Evolutionary conservation across 2,888 invertebrate genomes (phyloP).

Genomic region (Luffia ferchaultella): DNA sequence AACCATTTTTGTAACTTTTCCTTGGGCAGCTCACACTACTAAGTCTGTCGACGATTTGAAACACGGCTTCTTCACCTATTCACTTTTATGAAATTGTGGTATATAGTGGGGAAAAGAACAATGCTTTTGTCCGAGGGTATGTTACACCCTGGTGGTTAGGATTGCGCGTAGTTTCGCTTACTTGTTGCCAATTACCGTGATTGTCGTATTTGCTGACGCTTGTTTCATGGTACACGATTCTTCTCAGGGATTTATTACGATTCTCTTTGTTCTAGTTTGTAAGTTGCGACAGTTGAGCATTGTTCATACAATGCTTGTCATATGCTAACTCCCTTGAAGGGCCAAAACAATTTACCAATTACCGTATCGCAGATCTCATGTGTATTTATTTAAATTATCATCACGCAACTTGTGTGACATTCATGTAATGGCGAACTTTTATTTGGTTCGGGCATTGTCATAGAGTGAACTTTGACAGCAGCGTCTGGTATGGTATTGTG

Average conservation of each 20-base stretch:
- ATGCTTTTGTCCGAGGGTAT: constrained; percentile 40
- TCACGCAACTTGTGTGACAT: too few species aligned
- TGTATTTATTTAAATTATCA: neutral
- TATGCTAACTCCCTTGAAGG: neutral
- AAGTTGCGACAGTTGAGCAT: neutral
- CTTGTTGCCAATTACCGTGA: constrained; percentile 41
- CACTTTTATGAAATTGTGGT: constrained; percentile 44
- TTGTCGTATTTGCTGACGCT: constrained; percentile 39
- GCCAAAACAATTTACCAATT: neutral
- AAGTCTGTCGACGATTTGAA: constrained; percentile 23
- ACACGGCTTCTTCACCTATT: constrained; percentile 22
- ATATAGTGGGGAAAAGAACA: constrained; percentile 42
- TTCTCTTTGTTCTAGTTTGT: neutral
- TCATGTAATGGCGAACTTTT: too few species aligned
- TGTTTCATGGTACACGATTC: constrained; percentile 38
- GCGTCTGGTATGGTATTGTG: too few species aligned
- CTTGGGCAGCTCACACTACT: constrained; percentile 9
- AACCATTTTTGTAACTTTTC: neutral
- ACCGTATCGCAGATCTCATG: neutral
- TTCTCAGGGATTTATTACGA: neutral
- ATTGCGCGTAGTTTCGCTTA: constrained; percentile 53
- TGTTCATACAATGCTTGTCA: neutral
- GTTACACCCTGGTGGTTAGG: constrained; percentile 45
- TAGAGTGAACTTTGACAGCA: too few species aligned
- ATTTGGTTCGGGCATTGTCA: too few species aligned